Evolutionary conservation across 30 jellyfish, hydroid and myxozoan species (phyloP).

Genomic region (Pseudorhiza aurosa): DNA sequence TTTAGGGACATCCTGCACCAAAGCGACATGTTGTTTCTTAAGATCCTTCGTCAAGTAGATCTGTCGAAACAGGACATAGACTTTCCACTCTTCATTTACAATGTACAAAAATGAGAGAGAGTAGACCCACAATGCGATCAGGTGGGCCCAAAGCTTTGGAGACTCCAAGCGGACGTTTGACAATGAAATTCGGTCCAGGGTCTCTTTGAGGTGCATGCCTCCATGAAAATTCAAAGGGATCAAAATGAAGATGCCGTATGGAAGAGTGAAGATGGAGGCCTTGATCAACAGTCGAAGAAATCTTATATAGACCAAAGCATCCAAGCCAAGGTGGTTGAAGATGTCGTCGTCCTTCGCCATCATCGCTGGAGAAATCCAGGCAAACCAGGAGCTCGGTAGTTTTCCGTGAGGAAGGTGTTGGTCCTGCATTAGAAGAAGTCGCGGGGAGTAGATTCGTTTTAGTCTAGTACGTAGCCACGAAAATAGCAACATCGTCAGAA

Average conservation of each 20-base stretch:
- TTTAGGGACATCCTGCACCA: conserved; percentile 81
- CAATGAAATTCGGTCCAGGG: conserved; percentile 80
- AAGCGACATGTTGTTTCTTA: conserved; percentile 66
- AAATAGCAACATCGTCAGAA: conserved; percentile 63
- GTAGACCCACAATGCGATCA: conserved; percentile 92
- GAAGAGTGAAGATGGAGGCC: conserved; percentile 80
- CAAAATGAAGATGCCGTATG: conserved; percentile 86
- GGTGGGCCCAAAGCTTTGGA: conserved; percentile 86
- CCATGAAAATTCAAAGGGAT: conserved; percentile 90
- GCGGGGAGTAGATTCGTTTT: conserved; percentile 84
- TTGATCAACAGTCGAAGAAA: conserved; percentile 72
- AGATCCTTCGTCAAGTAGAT: conserved; percentile 69
- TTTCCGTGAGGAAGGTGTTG: conserved; percentile 71
- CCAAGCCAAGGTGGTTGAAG: conserved; percentile 89
- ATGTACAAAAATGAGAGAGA: conserved; percentile 64
- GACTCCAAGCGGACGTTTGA: conserved; percentile 79
- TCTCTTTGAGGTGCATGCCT: conserved; percentile 72
- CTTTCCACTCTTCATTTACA: conserved; percentile 83
- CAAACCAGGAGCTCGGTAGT: conserved; percentile 70
- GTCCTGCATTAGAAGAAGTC: conserved; percentile 76
- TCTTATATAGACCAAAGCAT: conserved; percentile 87
- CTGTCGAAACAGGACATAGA: conserved; percentile 75
- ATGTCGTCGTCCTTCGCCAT: conserved; percentile 86
- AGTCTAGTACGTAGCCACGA: conserved; percentile 76
- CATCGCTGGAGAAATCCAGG: conserved; percentile 90